Evolutionary conservation across 2,888 invertebrate species (phyloP).

Genomic region (Nematopogon swammerdamellus): DNA sequence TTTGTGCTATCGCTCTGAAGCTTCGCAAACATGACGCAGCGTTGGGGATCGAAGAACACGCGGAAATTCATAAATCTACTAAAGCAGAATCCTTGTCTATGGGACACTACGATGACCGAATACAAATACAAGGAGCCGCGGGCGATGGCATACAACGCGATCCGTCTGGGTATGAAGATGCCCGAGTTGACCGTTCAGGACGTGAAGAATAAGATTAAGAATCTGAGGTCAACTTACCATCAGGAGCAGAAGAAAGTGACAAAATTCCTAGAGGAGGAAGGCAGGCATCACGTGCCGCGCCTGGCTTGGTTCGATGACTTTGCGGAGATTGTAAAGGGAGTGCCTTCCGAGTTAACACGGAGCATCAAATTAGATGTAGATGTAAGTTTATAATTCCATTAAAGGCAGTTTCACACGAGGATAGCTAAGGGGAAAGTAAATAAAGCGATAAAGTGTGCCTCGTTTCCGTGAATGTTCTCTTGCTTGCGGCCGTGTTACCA

Average conservation of each 20-base stretch:
- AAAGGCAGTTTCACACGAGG: too few species aligned
- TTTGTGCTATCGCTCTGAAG: too few species aligned
- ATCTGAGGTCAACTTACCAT: background rate
- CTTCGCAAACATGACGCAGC: too few species aligned
- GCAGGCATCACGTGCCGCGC: background rate
- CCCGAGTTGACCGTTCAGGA: background rate
- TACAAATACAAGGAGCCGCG: background rate
- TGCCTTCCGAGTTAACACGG: too few species aligned
- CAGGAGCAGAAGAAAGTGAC: background rate
- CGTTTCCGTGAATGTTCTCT: too few species aligned
- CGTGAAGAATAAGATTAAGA: constrained; percentile 1
- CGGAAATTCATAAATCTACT: background rate
- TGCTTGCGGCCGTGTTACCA: too few species aligned
- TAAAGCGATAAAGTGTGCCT: too few species aligned
- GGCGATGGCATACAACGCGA: background rate
- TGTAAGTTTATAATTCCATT: too few species aligned
- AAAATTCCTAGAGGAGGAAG: background rate
- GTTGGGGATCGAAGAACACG: background rate
- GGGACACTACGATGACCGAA: background rate
- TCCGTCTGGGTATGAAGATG: background rate
- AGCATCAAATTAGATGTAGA: too few species aligned
- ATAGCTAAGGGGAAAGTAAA: too few species aligned
- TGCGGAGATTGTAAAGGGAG: background rate
- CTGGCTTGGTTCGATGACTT: background rate
- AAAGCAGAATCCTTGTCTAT: background rate